A percentile compares a stretch with the other conserved stretches of the same genome.
Conservation (phyloP, 2,113 vertebrate species). For the Puntigrus tetrazona region DNA sequence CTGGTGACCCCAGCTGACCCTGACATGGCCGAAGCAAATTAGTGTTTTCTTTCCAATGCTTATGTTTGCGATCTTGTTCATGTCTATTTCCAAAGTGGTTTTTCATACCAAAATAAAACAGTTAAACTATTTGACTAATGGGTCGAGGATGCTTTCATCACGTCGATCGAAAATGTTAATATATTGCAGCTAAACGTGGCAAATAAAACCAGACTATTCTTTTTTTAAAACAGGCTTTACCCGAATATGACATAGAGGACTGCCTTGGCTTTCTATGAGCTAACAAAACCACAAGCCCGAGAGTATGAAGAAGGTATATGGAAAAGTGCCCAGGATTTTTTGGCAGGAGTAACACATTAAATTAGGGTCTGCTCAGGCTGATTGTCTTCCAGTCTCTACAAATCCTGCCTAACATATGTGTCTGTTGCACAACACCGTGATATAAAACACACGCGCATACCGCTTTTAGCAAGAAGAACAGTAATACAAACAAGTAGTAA, state of each 20-base stretch:
- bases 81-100: background rate
- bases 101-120: slow-evolving; percentile 3
- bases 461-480: background rate
- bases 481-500: slow-evolving; percentile 22
- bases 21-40: background rate
- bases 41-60: slow-evolving; percentile 1
- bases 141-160: background rate
- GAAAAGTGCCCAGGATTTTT: background rate
- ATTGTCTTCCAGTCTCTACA: slow-evolving; percentile 12
- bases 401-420: background rate
- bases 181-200: background rate
- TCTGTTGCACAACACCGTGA: background rate
- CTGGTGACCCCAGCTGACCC: background rate
- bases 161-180: background rate
- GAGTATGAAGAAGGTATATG: background rate
- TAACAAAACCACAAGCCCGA: background rate
- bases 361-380: slow-evolving; percentile 3
- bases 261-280: background rate
- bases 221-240: background rate
- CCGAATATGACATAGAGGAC: background rate
- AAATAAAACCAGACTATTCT: background rate
- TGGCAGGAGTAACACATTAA: background rate
- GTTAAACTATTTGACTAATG: background rate
- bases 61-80: background rate
- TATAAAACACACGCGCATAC: background rate